Conservation (phyloP, 2,797 vertebrate genomes). For the Coluber constrictor region DNA sequence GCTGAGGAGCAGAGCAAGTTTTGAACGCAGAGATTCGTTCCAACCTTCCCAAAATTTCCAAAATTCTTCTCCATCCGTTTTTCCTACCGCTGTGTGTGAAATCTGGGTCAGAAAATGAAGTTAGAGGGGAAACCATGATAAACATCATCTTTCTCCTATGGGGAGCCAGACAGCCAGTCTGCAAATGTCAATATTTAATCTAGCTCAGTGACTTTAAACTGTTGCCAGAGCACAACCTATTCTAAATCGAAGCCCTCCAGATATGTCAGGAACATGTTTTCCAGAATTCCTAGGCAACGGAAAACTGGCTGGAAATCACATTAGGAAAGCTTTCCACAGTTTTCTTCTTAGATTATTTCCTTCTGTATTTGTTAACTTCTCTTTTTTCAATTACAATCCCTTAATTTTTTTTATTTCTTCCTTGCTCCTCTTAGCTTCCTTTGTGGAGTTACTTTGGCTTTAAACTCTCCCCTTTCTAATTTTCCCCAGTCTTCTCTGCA, state of each 20-base stretch:
- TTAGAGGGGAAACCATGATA: neutral
- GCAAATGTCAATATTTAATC: neutral
- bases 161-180: neutral
- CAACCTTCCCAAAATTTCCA: neutral
- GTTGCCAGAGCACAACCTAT: neutral
- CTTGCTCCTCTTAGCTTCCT: neutral
- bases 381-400: neutral
- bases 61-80: neutral
- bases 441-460: neutral
- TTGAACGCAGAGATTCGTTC: neutral
- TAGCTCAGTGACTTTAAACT: neutral
- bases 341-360: neutral
- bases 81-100: neutral
- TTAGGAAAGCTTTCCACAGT: neutral
- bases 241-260: neutral
- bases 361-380: neutral
- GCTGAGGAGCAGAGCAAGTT: neutral
- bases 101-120: neutral
- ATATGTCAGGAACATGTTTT: neutral
- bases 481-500: neutral
- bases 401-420: neutral
- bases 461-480: neutral
- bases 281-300: neutral
- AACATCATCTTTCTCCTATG: neutral
- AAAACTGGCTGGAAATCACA: neutral